Base-by-base conservation (phyloP, 2,888 invertebrate species). In the Orchesellides sinensis region DNA sequence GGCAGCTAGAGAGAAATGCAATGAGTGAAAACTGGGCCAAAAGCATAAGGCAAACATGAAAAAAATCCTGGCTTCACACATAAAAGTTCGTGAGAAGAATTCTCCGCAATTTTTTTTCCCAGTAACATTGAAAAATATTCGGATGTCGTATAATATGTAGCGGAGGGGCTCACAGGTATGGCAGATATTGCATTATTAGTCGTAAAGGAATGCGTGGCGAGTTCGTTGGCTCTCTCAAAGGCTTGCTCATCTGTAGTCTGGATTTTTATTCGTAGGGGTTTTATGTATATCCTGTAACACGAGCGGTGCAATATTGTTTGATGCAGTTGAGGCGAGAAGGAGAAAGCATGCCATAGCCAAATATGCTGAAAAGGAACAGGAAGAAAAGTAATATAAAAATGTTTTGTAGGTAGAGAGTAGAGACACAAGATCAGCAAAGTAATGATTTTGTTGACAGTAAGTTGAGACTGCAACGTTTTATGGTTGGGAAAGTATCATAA, bases 401-500 rank as follows among this genome's bases (percentile, higher is more conserved):
- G 61, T 65, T 54, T 45, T 56, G 56, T 56, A 54, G 49, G 47
- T n/a, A 59, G 40, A n/a, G n/a, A n/a, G n/a, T n/a, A n/a, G n/a
- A n/a, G n/a, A n/a, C n/a, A 78, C 47, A 77, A 47, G 68, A 68
- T 68, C 56, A 52, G 25, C 47, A 79, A 79, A 61, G 79, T 79
- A 79, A 79, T 79, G 70, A 70, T 65, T 70, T 63, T 79, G 70
- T 70, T 79, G 79, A 79, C 79, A 79, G 70, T 63, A 10, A 40
- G n/a, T n/a, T n/a, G n/a, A n/a, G n/a, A n/a, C n/a, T n/a, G n/a
- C n/a, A n/a, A n/a, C n/a, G n/a, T n/a, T n/a, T n/a, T n/a, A n/a
- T n/a, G n/a, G n/a, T n/a, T n/a, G n/a, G n/a, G n/a, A n/a, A n/a
- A n/a, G n/a, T n/a, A n/a, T n/a, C n/a, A n/a, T n/a, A n/a, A n/a